Percentiles rank a stretch among this genome's conserved stretches.
phyloP scores from a whole-genome alignment of 2,797 vertebrate species.

The Eulemur mongoz region DNA sequence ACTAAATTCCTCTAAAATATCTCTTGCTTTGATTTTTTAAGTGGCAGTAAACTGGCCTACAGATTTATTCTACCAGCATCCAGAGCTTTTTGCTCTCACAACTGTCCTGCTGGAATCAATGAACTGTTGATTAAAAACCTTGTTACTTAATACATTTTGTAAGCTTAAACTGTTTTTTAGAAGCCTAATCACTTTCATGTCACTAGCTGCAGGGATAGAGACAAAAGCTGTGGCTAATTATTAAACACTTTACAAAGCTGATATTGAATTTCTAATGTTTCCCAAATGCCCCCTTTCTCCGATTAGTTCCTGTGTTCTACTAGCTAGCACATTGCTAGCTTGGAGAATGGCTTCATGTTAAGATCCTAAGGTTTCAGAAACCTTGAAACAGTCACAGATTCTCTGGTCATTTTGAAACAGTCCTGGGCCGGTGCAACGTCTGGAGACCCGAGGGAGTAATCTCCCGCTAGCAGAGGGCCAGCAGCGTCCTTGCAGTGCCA shows the following conservation, averaged over 20 bases:
- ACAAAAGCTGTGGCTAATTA: conserved; percentile 88
- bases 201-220: conserved; percentile 86
- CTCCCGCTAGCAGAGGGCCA: neutral
- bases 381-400: conserved; percentile 56
- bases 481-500: neutral
- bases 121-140: conserved; percentile 86
- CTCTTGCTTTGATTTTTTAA: conserved; percentile 77
- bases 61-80: conserved; percentile 72
- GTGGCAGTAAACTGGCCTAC: conserved; percentile 67
- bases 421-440: conserved; percentile 33
- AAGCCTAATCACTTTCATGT: conserved; percentile 87
- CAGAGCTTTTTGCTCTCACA: conserved; percentile 67
- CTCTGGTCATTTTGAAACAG: conserved; percentile 44
- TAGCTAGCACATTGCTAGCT: conserved; percentile 79
- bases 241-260: conserved; percentile 88
- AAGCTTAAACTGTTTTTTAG: conserved; percentile 85
- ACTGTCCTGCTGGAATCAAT: conserved; percentile 85
- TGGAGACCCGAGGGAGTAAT: conserved; percentile 38
- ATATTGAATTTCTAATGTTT: conserved; percentile 89
- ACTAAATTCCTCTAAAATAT: conserved; percentile 76
- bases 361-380: conserved; percentile 63
- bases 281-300: conserved; percentile 82
- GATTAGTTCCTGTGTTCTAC: conserved; percentile 81
- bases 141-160: conserved; percentile 86
- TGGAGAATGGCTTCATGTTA: conserved; percentile 71